Conservation (phyloP, 2,797 vertebrate genomes). For the Coregonus suidteri region DNA sequence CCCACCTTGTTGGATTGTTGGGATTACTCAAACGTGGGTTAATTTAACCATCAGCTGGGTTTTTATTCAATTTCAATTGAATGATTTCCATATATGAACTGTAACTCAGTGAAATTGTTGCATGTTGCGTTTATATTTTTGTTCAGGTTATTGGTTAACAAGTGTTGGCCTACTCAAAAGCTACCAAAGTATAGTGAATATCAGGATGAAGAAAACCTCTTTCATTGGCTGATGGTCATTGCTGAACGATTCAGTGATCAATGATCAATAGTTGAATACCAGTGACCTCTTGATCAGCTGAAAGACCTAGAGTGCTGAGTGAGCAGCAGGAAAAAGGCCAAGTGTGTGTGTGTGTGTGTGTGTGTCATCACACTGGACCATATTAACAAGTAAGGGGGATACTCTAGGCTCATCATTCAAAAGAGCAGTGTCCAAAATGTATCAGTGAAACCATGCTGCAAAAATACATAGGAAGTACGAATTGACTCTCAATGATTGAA, state of each 20-base stretch:
- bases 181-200: constrained; percentile 1
- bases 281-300: constrained; percentile 18
- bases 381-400: neutral
- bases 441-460: neutral
- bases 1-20: too few species aligned
- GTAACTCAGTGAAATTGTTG: too few species aligned
- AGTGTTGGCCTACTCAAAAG: neutral
- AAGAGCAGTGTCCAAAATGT: constrained; percentile 1
- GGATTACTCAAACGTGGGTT: too few species aligned
- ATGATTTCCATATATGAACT: too few species aligned
- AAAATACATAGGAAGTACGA: neutral
- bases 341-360: neutral
- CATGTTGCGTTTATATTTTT: too few species aligned
- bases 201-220: neutral
- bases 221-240: constrained; percentile 2
- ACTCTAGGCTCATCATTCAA: neutral
- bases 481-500: neutral
- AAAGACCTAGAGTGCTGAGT: constrained; percentile 3
- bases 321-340: neutral
- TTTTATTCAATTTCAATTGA: too few species aligned
- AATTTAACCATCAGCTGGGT: too few species aligned
- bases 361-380: neutral
- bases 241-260: constrained; percentile 16
- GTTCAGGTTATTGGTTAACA: neutral
- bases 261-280: constrained; percentile 16